Base-by-base conservation (phyloP, 1,140 invertebrate species). In the Drosophila mauritiana region DNA sequence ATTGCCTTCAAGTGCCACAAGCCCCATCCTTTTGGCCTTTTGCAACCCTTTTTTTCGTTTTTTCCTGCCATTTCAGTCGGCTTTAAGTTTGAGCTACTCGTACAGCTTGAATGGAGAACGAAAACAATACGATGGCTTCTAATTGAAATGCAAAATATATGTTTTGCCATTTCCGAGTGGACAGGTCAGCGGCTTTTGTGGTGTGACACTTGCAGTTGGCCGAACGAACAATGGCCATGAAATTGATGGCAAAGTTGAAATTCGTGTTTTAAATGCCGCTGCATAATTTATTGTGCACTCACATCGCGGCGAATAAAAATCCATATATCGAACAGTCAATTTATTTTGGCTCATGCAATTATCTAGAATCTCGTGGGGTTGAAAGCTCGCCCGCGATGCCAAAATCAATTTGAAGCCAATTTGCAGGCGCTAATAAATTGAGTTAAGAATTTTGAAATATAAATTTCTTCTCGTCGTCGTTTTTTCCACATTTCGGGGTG, bases 391-490 rank as follows among this genome's bases (percentile, higher is more conserved):
- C 25, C 39, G 39, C 27, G 39, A 36, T 39, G 52, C 37, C 40
- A 78, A 88, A 88, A 80, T 84, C 83, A 88, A 88, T 88, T 83
- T 88, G 39, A 73, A 78, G 83, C 68, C 83, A 88, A 88, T 88
- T 88, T 88, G 56, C 73, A 27, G 45, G 56, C 59, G 84, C 76
- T 88, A 89, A 88, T 88, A 89, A 88, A 88, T 88, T 80, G 73
- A 82, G 82, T 89, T 88, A 88, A 88, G 79, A 77, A 88, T 82
- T 88, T 78, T 46, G 10, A 63, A 76, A 83, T 80, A 73, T 65
- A 61, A 73, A 79, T 86, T 85, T 56, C 64, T 51, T 42, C 64
- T 49, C 27, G 55, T 22, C 20, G 20, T 22, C 2, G 20, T 22
- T 2, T 22, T 22, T 22, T 3, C 36, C 51, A 51, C 42, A 46